Conservation (phyloP, 1,140 invertebrate genomes). For the Nasonia vitripennis region DNA sequence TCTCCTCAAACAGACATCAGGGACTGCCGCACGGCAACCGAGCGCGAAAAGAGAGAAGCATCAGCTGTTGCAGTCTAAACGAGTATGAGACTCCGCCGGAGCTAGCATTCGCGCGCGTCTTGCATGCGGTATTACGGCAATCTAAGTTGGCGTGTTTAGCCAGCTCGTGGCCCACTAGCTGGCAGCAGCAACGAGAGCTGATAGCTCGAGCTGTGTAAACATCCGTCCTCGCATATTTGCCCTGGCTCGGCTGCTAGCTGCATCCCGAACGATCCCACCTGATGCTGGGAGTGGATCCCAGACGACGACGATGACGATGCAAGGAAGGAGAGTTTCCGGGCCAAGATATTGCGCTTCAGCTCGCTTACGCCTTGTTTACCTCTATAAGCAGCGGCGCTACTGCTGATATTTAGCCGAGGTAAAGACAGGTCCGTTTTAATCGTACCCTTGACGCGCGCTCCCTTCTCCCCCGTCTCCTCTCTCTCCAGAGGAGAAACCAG, state of each 20-base stretch:
- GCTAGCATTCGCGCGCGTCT: neutral
- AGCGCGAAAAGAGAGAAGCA: neutral
- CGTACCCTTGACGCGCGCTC: conserved; percentile 7
- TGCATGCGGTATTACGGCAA: conserved; percentile 63
- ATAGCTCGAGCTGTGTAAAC: conserved; percentile 61
- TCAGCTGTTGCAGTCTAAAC: neutral
- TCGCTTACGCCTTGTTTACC: conserved; percentile 62
- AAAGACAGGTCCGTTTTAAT: conserved; percentile 23
- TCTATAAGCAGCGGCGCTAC: neutral
- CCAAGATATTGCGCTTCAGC: conserved; percentile 63
- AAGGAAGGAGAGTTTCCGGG: neutral
- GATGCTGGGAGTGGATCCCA: neutral
- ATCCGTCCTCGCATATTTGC: conserved; percentile 63
- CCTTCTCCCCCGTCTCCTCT: neutral
- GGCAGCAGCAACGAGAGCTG: conserved; percentile 60
- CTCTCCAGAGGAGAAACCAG: neutral
- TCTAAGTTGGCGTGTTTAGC: conserved; percentile 69
- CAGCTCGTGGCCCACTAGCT: conserved; percentile 57
- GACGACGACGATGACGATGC: too few relatives aligned
- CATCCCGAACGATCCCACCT: conserved; percentile 56
- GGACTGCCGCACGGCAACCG: neutral
- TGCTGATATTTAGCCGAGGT: neutral
- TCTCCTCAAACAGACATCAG: neutral
- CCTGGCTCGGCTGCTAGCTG: conserved; percentile 49
- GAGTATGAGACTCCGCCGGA: neutral